These are phyloP conservation scores for Eurypyga helias DNA, from an alignment of 2,113 vertebrate species.

Conservation along the genomic window DNA sequence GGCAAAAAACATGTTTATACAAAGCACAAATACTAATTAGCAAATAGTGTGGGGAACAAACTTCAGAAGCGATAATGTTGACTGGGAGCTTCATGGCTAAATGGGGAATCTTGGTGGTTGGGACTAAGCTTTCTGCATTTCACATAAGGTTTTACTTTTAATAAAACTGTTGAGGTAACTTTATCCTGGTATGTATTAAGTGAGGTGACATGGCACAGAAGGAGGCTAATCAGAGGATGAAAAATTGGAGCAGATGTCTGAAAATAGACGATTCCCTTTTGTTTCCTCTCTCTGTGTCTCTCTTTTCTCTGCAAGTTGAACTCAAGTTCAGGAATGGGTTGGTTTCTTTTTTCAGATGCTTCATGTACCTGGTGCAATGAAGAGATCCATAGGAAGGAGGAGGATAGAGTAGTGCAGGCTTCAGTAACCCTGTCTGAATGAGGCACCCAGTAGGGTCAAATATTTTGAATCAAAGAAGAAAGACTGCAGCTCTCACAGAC, in stretches of 20 bases:
- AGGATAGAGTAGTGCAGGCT: not conserved
- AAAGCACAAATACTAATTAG: not conserved
- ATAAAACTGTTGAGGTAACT: not conserved
- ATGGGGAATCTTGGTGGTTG: not conserved
- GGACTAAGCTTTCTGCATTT: not conserved
- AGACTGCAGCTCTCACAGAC: not conserved
- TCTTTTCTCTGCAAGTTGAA: not conserved
- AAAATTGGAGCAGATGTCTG: not conserved
- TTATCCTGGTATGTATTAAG: not conserved
- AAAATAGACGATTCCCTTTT: not conserved
- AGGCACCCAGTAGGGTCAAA: not conserved
- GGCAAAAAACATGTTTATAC: not conserved
- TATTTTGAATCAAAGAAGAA: not conserved
- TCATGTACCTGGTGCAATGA: not conserved
- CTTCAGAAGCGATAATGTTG: not conserved
- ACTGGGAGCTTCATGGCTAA: not conserved
- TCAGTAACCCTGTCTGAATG: not conserved
- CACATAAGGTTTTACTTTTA: not conserved
- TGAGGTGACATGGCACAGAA: not conserved
- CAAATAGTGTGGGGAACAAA: not conserved
- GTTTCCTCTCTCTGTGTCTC: not conserved
- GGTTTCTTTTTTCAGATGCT: not conserved
- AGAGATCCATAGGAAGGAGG: not conserved
- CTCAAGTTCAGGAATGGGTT: not conserved
- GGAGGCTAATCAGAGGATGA: not conserved